Evolutionary conservation across 1,140 invertebrate genomes (phyloP).

Genomic region (Kradibia gibbosae): DNA sequence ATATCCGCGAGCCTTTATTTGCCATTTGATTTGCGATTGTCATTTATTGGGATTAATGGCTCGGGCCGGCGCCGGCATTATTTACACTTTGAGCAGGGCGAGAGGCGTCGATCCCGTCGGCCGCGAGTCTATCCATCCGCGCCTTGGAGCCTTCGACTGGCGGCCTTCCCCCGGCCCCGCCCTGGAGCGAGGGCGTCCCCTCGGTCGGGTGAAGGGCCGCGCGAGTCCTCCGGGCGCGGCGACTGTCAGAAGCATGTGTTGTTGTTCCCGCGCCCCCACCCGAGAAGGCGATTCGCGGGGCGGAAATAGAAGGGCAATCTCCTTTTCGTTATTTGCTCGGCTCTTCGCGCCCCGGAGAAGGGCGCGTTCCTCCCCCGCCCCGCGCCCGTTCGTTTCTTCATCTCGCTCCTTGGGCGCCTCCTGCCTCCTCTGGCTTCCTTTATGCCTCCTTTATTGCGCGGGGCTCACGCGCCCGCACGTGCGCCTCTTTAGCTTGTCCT

Average conservation of each 20-base stretch:
- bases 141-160: not conserved
- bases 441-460: not conserved
- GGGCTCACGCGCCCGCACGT: not conserved
- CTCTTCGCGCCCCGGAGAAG: not conserved
- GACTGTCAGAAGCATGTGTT: constrained; percentile 40
- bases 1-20: not conserved
- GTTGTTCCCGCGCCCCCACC: not conserved
- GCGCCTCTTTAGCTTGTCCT: not conserved
- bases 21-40: not conserved
- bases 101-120: not conserved
- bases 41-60: not conserved
- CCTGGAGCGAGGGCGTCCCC: no score
- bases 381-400: not conserved
- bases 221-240: not conserved
- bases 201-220: not conserved
- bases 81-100: not conserved
- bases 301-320: constrained; percentile 49
- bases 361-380: not conserved
- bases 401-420: not conserved
- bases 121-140: not conserved
- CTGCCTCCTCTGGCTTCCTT: not conserved
- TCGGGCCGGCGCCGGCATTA: not conserved
- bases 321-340: constrained; percentile 32
- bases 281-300: constrained; percentile 37
- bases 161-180: not conserved